phyloP scores from a whole-genome alignment of 1,140 invertebrate species.

The Lepidurus apus region DNA sequence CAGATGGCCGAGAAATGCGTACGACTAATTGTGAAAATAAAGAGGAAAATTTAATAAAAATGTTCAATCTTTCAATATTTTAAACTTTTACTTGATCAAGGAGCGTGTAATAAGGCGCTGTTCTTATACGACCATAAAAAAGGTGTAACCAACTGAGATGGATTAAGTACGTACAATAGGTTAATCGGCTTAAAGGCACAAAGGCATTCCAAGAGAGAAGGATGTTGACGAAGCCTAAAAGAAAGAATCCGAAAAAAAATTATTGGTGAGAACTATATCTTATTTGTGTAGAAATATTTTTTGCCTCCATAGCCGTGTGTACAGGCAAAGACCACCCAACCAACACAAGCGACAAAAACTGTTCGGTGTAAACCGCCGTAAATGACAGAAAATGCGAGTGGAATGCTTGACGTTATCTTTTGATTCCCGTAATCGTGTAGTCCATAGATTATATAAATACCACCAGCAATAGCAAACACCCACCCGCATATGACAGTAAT shows the following conservation, averaged over 20 bases:
- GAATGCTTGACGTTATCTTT: conserved; percentile 51
- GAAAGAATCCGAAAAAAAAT: conserved; percentile 36
- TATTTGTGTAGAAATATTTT: not conserved
- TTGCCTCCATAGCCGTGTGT: conserved; percentile 46
- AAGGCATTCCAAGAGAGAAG: conserved; percentile 71
- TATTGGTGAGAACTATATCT: not conserved
- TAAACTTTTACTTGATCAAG: not conserved
- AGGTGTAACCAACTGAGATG: conserved; percentile 63
- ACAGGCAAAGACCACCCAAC: conserved; percentile 51
- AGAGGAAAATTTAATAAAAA: too few species aligned
- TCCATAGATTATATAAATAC: not conserved
- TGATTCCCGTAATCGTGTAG: not conserved
- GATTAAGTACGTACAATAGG: conserved; percentile 83
- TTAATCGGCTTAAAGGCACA: conserved; percentile 75
- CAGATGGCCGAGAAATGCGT: not conserved
- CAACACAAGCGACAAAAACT: conserved; percentile 45
- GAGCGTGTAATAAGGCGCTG: not conserved
- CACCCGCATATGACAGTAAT: not conserved
- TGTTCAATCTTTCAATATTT: too few species aligned
- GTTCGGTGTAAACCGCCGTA: conserved; percentile 47
- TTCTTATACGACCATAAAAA: not conserved
- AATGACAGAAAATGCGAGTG: conserved; percentile 47
- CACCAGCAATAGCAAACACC: not conserved
- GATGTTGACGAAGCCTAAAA: conserved; percentile 57
- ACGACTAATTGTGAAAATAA: not conserved